phyloP scores from a whole-genome alignment of 2,113 vertebrate genomes.

The Mohoua ochrocephala region DNA sequence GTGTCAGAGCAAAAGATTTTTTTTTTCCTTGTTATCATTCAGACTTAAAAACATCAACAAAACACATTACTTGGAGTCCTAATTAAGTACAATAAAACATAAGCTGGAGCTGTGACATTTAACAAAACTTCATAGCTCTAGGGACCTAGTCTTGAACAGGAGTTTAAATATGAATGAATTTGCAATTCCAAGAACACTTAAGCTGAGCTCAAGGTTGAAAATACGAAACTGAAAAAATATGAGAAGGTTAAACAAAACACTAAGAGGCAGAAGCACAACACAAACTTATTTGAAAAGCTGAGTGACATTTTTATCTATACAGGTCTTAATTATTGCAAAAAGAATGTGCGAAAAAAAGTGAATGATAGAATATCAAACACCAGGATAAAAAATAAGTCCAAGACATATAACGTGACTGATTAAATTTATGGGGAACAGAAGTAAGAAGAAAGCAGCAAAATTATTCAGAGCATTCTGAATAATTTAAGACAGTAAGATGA shows the following conservation, averaged over 20 bases:
- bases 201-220: conserved; percentile 27
- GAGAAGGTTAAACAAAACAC: neutral
- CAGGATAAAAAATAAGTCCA: neutral
- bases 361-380: neutral
- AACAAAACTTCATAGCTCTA: conserved; percentile 16
- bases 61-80: neutral
- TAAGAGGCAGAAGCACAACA: neutral
- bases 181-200: conserved; percentile 34
- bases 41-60: neutral
- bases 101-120: conserved; percentile 39
- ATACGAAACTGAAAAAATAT: neutral
- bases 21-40: neutral
- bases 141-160: neutral
- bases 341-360: neutral
- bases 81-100: conserved; percentile 30
- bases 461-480: neutral
- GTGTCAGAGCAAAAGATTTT: neutral
- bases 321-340: neutral
- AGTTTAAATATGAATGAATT: conserved; percentile 31
- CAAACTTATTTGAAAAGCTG: neutral
- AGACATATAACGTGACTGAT: neutral
- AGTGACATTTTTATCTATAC: neutral
- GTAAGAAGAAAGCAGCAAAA: neutral
- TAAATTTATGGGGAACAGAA: neutral
- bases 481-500: neutral